Evolutionary conservation across 2,888 invertebrate genomes (phyloP).

Genomic region (Temnothorax rugatulus): DNA sequence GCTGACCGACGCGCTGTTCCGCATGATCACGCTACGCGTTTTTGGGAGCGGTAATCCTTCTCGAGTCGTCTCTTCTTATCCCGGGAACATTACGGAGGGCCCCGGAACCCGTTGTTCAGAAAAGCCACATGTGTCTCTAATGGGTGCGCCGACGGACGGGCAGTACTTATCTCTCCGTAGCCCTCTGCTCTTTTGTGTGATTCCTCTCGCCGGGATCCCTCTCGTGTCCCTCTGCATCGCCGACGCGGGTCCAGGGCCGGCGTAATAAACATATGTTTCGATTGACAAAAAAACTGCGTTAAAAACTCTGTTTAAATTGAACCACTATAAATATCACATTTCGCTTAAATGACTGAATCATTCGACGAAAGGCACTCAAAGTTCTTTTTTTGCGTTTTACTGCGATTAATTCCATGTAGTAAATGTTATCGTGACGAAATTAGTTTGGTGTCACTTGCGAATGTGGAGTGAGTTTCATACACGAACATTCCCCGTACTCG

Average conservation of each 20-base stretch:
- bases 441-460: background rate
- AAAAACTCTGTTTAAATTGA: conserved; percentile 1
- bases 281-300: background rate
- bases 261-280: conserved; percentile 7
- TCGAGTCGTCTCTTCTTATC: conserved; percentile 29
- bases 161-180: conserved; percentile 72
- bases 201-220: conserved; percentile 62
- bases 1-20: background rate
- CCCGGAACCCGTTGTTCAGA: conserved; percentile 57
- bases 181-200: conserved; percentile 66
- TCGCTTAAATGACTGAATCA: background rate
- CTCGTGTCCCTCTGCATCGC: conserved; percentile 23
- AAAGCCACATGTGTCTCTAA: conserved; percentile 73
- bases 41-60: conserved; percentile 56
- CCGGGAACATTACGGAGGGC: conserved; percentile 38
- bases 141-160: conserved; percentile 72
- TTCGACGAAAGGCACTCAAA: background rate
- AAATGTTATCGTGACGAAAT: background rate
- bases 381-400: background rate
- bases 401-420: background rate
- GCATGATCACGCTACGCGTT: conserved; percentile 19
- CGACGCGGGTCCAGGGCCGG: conserved; percentile 18
- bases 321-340: background rate
- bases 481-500: background rate
- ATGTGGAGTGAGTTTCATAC: background rate